Evolutionary conservation across 1,140 invertebrate species (phyloP), one percentile per base, ranked within the genome.

Genomic region (Drosophila bocki): DNA sequence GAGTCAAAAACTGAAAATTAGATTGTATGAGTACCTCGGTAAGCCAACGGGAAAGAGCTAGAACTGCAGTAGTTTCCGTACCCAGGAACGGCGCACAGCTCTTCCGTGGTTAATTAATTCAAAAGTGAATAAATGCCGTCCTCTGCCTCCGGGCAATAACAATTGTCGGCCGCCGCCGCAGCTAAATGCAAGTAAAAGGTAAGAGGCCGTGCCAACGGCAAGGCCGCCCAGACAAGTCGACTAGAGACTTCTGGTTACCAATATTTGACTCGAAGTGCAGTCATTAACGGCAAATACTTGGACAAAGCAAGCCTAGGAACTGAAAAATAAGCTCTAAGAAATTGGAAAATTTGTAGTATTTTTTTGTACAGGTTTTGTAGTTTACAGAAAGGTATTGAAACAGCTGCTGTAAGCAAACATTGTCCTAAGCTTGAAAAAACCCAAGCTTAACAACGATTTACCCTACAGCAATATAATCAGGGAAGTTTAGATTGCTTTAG

Each of bases 141-240:
- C 39, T 53, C 41, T 15, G 45, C 33, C 56, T 32, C 26, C 35
- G 11, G 51, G 39, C 37, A 1, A 3, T 12, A 26, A 15, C 39
- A 44, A 17, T 22, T 7, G 8, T 13, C 5, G n/a, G 35, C 17
- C 13, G 19, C 19, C 39, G 22, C 8, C 26, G 1, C 1, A 42
- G n/a, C 8, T 61, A 26, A 39, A 53, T 61, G 71, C 67, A 72
- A 74, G 68, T 75, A 74, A 75, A 44, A 76, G 70, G 74, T 39
- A 75, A 54, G 32, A 65, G 61, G 61, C 41, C 22, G 51, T 32
- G 22, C 13, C 41, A 33, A 26, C 13, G 41, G 61, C 71, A 75
- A 76, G 74, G 74, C 54, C 74, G 48, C 15, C 60, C 60, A 76
- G 44, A 56, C 61, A 12, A 63, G 17, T 57, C 22, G 15, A 61